Base-by-base conservation (phyloP, 2,888 invertebrate genomes). In the Drosophila incognita region DNA sequence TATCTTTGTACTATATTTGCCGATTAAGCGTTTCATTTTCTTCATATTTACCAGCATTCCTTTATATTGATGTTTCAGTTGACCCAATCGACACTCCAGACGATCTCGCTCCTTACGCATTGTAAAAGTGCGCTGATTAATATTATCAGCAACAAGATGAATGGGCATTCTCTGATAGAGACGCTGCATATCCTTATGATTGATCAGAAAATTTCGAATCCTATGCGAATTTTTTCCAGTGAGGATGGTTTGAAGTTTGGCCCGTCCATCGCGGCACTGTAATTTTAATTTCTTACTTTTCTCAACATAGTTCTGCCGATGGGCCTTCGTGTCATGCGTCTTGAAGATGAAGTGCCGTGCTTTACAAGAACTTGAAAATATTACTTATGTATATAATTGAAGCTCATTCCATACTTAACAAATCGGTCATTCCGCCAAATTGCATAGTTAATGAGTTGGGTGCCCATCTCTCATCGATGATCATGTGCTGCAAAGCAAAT, bases 21-120 rank as follows among this genome's bases (percentile, higher is more conserved):
- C 7, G 21, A 53, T 11, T 31, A 21, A 21, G 15, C 8, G 13
- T n/a, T 35, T 48, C 18, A 11, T 36, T 6, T 54, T 36, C 18
- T 18, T 2, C 6, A 1, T 27, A 77, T 78, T 58, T 66, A 93
- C 89, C 82, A 93, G 66, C 63, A 91, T 79, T 0, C 74, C 46
- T 33, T 87, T 81, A 61, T 92, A 93, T 6, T 70, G 74, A 10
- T 70, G 54, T 33, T 88, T 87, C 4, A 92, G 66, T 38, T 90
- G 83, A 18, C 76, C 66, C 40, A 92, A 78, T 7, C 82, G 83
- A 76, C 82, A 79, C 7, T 68, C 68, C 13, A 92, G 69, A 4
- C 91, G 91, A 89, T 93, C 93, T 2, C 89, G 83, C 60, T 93
- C 92, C 69, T 93, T 93, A 6, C 92, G 89, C 82, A 92, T 74